Evolutionary conservation across 1,140 invertebrate species (phyloP), one percentile per base, ranked within the genome.

Genomic region (Brachionus paranguensis): DNA sequence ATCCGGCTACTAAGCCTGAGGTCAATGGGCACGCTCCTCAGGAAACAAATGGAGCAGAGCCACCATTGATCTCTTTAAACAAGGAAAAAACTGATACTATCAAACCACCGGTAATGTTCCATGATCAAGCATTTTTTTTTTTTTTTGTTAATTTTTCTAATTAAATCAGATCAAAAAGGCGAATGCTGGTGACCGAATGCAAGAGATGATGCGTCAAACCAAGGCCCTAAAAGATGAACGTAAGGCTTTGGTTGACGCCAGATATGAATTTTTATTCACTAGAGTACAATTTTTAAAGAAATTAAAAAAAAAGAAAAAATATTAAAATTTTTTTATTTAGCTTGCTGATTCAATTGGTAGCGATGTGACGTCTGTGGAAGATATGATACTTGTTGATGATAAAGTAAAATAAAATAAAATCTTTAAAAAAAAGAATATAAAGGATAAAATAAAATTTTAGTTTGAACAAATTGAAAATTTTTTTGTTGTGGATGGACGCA

Each of bases 401-500:
- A 88, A 87, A 85, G 89, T 89, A 86, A 86, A 85, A 70, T 65
- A 33, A 7, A 37, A 37, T 6, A 6, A 37, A 6, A 37, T 72
- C 20, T n/a, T 12, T 41, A 29, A 24, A 53, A 47, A 79, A 20
- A 47, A 27, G 24, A 11, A 84, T 33, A 55, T 85, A 12, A 37
- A 53, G 43, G 27, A 27, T 8, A 76, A 74, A 43, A 47, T 78
- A 17, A 29, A 68, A 33, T 86, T 86, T 43, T 83, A 90, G 88
- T 90, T 89, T 87, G 87, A 88, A 41, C 45, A 87, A 65, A 88
- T 96, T 85, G 95, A 95, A 88, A 93, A 94, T 86, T 91, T 96
- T 6, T 95, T 96, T 88, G 88, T 93, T 8, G 93, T 94, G 0
- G 93, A 95, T 86, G 94, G 95, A 92, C 92, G 93, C 85, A 93